Evolutionary conservation across 2,888 invertebrate genomes (phyloP), one percentile per base, ranked within the genome.

Genomic region (Piscicola geometra): DNA sequence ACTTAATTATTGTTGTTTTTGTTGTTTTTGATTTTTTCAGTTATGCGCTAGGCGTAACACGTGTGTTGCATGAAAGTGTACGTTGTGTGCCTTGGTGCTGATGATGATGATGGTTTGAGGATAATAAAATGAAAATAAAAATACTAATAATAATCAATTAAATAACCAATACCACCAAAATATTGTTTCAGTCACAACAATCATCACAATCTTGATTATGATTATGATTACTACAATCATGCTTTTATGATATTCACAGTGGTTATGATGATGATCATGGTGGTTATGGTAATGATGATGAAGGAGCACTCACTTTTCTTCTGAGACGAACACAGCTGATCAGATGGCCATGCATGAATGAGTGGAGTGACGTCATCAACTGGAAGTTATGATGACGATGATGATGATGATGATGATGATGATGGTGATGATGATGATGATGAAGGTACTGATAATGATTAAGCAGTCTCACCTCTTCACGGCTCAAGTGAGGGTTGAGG

Each of bases 311-410:
- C 60, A 56, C 60, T n/a, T 56, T 5, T n/a, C 5, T 21, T 56
- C 25, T 56, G 5, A 25, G 60, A n/a, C 25, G 60, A 5, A 25
- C 9, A 25, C 60, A 56, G 3, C 25, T 25, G 9, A 25, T 12
- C 18, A 36, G 73, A 52, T 75, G 30, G 36, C 5, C 30, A 21
- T 74, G 73, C 18, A 56, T 56, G 60, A 25, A 56, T 25, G 60
- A 9, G 3, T 56, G 9, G n/a, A 56, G n/a, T 21, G 60, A 25
- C 5, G 60, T 21, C 21, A 25, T 56, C 3, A 56, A 5, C 60
- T 47, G 73, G 35, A 41, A 66, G 28, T 30, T 32, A 52, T 33
- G 69, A n/a, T 76, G 79, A 47, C 78, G 79, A 66, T 69, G 78
- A 36, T 41, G 47, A 5, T 28, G 76, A 77, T 64, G 33, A 67